Percentiles rank a stretch among this genome's conserved stretches.
These are phyloP conservation scores for Anthopleura sola DNA, from an alignment of 64 coral and sea anemone species.

Conservation along the genomic window DNA sequence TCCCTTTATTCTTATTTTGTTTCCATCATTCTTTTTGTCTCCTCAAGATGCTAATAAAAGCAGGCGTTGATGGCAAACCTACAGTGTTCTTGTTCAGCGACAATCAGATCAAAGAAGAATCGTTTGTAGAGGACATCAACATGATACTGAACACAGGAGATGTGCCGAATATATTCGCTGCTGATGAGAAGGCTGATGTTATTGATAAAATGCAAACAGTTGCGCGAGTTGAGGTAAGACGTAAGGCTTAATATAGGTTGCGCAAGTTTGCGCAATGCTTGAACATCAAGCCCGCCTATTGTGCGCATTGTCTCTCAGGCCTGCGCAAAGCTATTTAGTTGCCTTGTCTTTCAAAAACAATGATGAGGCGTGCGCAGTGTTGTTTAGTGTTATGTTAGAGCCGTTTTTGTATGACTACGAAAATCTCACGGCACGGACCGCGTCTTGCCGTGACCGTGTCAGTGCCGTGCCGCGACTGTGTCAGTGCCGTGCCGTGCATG, in stretches of 20 bases:
- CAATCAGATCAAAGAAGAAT: constrained; percentile 97
- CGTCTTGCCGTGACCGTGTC: too few relatives aligned
- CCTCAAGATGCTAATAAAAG: constrained; percentile 84
- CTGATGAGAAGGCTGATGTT: constrained; percentile 95
- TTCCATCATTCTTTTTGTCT: background rate
- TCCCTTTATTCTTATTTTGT: background rate
- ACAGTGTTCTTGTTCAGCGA: constrained; percentile 97
- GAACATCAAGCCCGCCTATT: too few relatives aligned
- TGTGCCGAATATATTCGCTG: constrained; percentile 91
- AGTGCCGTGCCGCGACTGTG: too few relatives aligned
- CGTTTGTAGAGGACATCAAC: constrained; percentile 95
- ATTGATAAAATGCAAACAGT: constrained; percentile 99
- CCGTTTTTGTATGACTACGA: too few relatives aligned
- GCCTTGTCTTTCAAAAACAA: too few relatives aligned
- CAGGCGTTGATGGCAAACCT: constrained; percentile 90
- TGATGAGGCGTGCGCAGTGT: too few relatives aligned
- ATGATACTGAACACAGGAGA: constrained; percentile 97
- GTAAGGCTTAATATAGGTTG: background rate
- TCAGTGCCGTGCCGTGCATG: too few relatives aligned
- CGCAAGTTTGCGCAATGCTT: background rate
- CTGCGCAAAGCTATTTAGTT: background rate
- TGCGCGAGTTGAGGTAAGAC: constrained; percentile 79
- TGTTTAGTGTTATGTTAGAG: too few relatives aligned
- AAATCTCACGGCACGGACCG: too few relatives aligned
- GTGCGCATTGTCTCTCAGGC: background rate